Conservation (phyloP, 1,140 invertebrate species). For the Alviniconcha marisindica region DNA sequence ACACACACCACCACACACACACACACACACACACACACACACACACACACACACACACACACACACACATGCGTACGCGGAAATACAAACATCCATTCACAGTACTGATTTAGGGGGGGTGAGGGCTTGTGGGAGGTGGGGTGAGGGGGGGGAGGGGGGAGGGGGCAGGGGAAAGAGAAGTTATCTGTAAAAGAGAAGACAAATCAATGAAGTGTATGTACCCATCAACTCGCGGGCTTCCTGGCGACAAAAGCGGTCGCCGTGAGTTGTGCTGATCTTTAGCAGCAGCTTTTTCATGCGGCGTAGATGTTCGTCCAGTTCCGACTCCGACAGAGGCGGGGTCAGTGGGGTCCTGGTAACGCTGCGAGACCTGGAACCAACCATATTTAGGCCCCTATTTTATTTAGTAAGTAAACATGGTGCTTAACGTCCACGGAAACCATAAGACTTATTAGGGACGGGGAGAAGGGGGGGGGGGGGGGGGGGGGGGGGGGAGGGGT, state of each 20-base stretch:
- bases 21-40: background rate
- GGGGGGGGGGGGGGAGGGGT: background rate
- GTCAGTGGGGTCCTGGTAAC: background rate
- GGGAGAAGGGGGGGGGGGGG: background rate
- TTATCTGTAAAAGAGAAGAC: too few relatives aligned
- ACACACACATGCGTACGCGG: background rate
- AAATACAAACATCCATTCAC: too few relatives aligned
- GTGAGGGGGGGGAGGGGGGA: too few relatives aligned
- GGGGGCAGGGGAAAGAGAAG: too few relatives aligned
- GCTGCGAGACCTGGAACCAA: background rate
- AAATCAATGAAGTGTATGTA: too few relatives aligned
- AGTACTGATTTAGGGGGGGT: too few relatives aligned
- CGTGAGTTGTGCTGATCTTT: background rate
- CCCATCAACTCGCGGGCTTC: background rate
- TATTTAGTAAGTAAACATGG: background rate
- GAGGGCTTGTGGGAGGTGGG: too few relatives aligned
- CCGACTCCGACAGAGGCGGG: background rate
- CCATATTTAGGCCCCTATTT: background rate
- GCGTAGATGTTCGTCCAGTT: background rate
- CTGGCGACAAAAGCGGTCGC: background rate
- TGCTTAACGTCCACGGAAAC: background rate
- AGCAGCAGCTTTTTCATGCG: slow-evolving; percentile 7
- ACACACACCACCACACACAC: background rate
- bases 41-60: background rate
- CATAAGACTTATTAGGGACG: background rate